Conservation (phyloP, 2,113 vertebrate species). For the Apteryx owenii region DNA sequence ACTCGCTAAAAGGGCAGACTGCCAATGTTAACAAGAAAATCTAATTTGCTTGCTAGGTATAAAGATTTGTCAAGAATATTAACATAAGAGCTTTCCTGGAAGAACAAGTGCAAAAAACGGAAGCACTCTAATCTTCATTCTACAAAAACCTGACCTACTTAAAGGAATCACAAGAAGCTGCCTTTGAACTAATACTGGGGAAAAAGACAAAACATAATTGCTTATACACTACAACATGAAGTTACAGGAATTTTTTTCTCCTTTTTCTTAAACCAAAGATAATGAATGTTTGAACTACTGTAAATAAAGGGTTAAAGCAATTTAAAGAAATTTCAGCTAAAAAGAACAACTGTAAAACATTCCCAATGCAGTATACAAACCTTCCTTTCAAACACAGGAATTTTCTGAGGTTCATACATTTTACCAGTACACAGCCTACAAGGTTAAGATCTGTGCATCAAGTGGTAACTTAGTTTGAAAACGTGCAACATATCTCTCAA, state of each 20-base stretch:
- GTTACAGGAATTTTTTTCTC: neutral
- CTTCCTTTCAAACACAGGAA: neutral
- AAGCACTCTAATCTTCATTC: conserved; percentile 84
- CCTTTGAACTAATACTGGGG: neutral
- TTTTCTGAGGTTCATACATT: neutral
- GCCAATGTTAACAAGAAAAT: conserved; percentile 80
- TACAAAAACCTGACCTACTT: conserved; percentile 84
- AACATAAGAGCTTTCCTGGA: conserved; percentile 77
- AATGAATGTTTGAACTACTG: neutral
- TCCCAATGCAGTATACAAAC: neutral
- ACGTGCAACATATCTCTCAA: neutral
- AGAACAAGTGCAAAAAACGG: conserved; percentile 77
- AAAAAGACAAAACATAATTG: neutral
- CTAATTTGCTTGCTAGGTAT: conserved; percentile 81
- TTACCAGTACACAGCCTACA: neutral
- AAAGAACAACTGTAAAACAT: neutral
- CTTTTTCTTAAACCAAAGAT: neutral
- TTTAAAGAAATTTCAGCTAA: neutral
- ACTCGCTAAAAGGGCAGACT: conserved; percentile 51
- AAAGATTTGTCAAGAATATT: conserved; percentile 79
- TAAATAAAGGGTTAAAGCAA: neutral
- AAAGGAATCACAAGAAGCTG: conserved; percentile 36
- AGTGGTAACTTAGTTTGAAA: neutral
- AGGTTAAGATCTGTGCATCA: neutral
- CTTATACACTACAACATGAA: neutral